Conservation (phyloP, 1,140 invertebrate genomes). For the Caenorhabditis tropicalis region DNA sequence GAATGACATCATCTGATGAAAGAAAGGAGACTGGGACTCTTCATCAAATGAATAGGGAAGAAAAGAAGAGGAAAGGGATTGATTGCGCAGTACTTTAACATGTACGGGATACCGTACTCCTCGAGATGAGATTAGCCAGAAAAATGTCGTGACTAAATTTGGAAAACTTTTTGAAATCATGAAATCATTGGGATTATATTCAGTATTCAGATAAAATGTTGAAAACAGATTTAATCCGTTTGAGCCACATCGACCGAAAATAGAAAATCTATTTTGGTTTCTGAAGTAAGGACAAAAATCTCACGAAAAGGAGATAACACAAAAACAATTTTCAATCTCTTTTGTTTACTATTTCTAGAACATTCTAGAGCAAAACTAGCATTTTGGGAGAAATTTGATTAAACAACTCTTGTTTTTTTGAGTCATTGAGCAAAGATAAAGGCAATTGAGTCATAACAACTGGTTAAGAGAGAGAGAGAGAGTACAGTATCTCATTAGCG, state of each 20-base stretch:
- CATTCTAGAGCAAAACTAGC: not conserved
- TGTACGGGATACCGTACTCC: not conserved
- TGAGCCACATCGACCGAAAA: no score
- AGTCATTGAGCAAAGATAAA: not conserved
- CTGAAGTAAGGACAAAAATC: not conserved
- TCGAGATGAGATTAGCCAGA: no score
- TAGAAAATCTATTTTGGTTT: no score
- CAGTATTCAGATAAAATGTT: no score
- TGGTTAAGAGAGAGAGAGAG: not conserved
- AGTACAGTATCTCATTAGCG: constrained; percentile 1
- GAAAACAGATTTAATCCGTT: no score
- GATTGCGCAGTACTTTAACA: not conserved
- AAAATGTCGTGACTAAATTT: not conserved
- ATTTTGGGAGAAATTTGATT: not conserved
- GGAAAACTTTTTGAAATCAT: not conserved
- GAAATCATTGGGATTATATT: no score
- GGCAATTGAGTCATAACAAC: not conserved
- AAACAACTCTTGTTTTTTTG: not conserved
- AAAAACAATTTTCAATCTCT: not conserved
- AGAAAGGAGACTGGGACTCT: not conserved
- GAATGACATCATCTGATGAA: not conserved
- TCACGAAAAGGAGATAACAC: not conserved
- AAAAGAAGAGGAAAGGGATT: not conserved
- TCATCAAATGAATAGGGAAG: not conserved
- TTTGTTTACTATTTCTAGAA: not conserved